Conservation (phyloP, 2,113 vertebrate species). For the Cepphus grylle region DNA sequence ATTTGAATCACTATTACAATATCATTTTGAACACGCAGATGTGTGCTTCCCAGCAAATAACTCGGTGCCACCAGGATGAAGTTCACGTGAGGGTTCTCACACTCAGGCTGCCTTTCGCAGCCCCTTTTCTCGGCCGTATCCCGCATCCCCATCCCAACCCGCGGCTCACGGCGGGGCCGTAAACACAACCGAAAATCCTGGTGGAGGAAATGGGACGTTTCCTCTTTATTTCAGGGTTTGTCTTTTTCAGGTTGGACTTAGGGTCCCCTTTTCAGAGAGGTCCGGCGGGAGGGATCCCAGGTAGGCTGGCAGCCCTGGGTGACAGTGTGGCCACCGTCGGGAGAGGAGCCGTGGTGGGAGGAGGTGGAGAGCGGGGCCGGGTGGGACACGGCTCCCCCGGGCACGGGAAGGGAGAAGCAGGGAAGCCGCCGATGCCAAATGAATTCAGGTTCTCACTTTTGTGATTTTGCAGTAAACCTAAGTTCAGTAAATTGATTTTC, state of each 20-base stretch:
- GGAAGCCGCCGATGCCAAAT: neutral
- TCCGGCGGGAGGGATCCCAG: neutral
- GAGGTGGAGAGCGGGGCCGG: rapidly evolving
- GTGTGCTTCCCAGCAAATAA: neutral
- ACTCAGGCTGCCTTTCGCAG: neutral
- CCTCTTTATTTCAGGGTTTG: neutral
- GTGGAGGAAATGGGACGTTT: neutral
- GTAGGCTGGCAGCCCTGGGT: neutral
- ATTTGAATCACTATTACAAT: neutral
- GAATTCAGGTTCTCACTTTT: conserved; percentile 47
- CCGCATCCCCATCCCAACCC: neutral
- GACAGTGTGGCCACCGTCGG: rapidly evolving
- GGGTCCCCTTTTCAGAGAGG: neutral
- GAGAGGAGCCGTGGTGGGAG: neutral
- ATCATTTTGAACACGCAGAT: neutral
- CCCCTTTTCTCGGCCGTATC: neutral
- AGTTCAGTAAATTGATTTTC: conserved; percentile 71
- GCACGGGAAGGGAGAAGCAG: neutral
- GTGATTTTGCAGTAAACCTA: conserved; percentile 60
- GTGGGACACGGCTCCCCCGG: rapidly evolving
- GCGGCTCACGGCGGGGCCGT: rapidly evolving
- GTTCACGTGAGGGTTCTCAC: neutral
- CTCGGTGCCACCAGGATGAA: rapidly evolving
- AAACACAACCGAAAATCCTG: neutral
- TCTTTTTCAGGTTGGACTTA: neutral